A percentile compares a stretch with the other conserved stretches of the same genome.
Evolutionary conservation across 1,140 invertebrate genomes (phyloP).

Genomic region (Anastrepha ludens): DNA sequence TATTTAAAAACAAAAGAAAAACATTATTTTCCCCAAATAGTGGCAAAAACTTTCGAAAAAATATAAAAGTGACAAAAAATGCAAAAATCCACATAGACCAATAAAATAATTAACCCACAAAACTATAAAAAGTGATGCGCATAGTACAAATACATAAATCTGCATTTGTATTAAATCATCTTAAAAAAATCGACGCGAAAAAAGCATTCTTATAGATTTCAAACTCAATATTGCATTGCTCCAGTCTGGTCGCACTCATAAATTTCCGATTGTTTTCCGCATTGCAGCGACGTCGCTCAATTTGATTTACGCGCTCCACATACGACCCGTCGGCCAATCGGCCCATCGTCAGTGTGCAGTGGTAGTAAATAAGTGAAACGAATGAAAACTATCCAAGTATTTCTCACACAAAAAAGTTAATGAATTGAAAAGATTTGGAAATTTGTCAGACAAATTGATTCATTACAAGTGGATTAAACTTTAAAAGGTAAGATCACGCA

Average conservation of each 20-base stretch:
- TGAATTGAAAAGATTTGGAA: not conserved
- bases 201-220: not conserved
- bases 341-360: not conserved
- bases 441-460: not conserved
- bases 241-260: not conserved
- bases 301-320: conserved; percentile 21
- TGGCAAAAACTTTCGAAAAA: not conserved
- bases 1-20: not conserved
- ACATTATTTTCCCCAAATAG: not conserved
- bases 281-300: not conserved
- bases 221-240: not conserved
- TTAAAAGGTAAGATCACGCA: conserved; percentile 5
- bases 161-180: not conserved
- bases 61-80: not conserved
- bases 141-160: no score
- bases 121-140: not conserved
- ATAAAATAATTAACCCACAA: not conserved
- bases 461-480: conserved; percentile 25
- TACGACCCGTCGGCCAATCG: conserved; percentile 28
- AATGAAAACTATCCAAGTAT: not conserved
- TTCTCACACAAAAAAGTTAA: not conserved
- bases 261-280: not conserved
- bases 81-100: not conserved
- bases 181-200: not conserved
- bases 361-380: conserved; percentile 1